Conservation (phyloP, 2,888 invertebrate genomes). For the Gonocerus acuteangulatus region DNA sequence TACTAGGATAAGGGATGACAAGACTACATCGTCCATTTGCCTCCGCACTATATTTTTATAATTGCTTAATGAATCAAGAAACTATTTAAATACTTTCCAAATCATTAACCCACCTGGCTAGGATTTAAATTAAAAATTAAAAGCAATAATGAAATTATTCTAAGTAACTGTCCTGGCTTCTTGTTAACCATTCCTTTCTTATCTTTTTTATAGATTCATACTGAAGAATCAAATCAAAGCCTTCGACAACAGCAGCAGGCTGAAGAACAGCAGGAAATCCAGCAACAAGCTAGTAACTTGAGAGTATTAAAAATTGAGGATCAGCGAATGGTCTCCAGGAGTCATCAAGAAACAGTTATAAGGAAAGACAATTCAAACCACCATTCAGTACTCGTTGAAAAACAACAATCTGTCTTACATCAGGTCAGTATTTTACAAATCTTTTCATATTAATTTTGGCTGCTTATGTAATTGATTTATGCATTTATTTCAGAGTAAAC, state of each 20-base stretch:
- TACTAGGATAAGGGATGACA: too few species aligned
- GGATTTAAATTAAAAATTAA: too few species aligned
- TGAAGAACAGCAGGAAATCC: conserved; percentile 29
- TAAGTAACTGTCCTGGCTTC: too few species aligned
- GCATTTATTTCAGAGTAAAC: conserved; percentile 13
- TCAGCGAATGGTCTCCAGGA: conserved; percentile 17
- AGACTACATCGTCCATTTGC: too few species aligned
- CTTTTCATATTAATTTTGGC: too few species aligned
- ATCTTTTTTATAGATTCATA: conserved; percentile 14
- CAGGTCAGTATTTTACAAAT: conserved; percentile 30
- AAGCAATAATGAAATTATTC: too few species aligned
- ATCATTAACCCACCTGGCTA: too few species aligned
- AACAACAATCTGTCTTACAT: conserved; percentile 34
- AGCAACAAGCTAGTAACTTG: conserved; percentile 30
- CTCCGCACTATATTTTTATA: too few species aligned
- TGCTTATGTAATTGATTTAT: too few species aligned
- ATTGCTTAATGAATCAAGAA: too few species aligned
- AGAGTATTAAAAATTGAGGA: conserved; percentile 30
- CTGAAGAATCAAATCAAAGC: conserved; percentile 21
- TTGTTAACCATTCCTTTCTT: too few species aligned
- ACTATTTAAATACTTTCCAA: too few species aligned
- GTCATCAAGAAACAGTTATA: conserved; percentile 38
- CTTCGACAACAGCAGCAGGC: conserved; percentile 29
- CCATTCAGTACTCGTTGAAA: conserved; percentile 40
- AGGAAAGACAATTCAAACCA: conserved; percentile 39